Percentiles rank a stretch among this genome's conserved stretches.
Evolutionary conservation across 2,888 invertebrate species (phyloP).

Genomic region (Brenthis ino): DNA sequence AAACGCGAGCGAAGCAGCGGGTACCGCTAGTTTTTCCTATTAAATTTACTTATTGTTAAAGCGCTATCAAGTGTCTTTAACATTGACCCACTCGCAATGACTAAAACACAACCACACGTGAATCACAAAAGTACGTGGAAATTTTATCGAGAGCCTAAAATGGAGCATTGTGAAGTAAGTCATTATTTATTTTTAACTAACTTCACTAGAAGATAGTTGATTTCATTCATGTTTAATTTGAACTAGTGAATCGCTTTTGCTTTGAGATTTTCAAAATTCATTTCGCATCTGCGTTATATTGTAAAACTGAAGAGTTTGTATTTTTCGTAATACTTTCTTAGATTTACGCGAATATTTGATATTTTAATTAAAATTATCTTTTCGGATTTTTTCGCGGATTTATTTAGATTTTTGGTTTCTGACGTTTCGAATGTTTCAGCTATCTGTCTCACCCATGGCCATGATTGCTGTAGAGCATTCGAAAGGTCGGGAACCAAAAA

Average conservation of each 20-base stretch:
- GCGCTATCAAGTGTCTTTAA: constrained; percentile 4
- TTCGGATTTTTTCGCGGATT: too few relatives aligned
- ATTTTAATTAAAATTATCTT: too few relatives aligned
- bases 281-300: not conserved
- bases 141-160: constrained; percentile 4
- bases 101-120: constrained; percentile 11
- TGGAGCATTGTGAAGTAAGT: not conserved
- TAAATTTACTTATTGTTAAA: not conserved
- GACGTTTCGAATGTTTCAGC: too few relatives aligned
- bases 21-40: not conserved
- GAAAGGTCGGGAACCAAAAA: too few relatives aligned
- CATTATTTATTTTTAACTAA: constrained; percentile 5
- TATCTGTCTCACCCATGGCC: too few relatives aligned
- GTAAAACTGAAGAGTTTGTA: too few relatives aligned
- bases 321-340: too few relatives aligned
- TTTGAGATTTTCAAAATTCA: not conserved
- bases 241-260: too few relatives aligned
- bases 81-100: constrained; percentile 25
- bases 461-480: too few relatives aligned
- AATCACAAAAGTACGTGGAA: constrained; percentile 13
- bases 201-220: constrained; percentile 4
- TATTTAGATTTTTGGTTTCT: too few relatives aligned
- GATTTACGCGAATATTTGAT: too few relatives aligned
- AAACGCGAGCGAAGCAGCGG: too few relatives aligned
- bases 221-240: not conserved